Base-by-base conservation (phyloP, 2,888 invertebrate species). In the Scaptomyza tumidula region DNA sequence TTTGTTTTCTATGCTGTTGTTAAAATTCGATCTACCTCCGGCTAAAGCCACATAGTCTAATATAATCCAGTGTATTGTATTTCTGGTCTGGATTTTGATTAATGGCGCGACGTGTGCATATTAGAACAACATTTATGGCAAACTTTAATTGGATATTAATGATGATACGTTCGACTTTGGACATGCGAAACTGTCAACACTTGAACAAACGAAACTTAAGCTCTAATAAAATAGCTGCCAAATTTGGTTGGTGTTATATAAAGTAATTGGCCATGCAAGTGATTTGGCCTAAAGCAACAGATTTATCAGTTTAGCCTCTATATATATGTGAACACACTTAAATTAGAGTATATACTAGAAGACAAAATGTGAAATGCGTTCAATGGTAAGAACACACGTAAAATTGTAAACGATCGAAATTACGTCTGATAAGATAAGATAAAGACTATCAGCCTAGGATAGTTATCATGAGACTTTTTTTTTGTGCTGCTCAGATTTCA, bases 71-170 rank as follows among this genome's bases (percentile, higher is more conserved):
- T 45, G 13, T 44, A 43, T 59, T 55, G 35, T 43, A 29, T 63
- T 61, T 46, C 60, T 65, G 62, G 48, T 61, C 49, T 50, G 46
- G 57, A 39, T 56, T 56, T 78, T 85, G 82, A 83, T 85, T 83
- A 78, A 85, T 81, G 85, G 87, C 72, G 58, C 76, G 65, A 57
- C 63, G 65, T 63, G 79, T 71, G 86, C 82, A 85, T 85, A 87
- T 85, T 85, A 72, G 85, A 81, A 69, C 86, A 78, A 66, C 87
- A 68, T 81, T 81, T 84, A 78, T 68, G 85, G 85, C 69, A 61
- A 85, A 57, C 58, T 87, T 74, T 81, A 87, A 84, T 87, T 84
- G 76, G 79, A 71, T 85, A 87, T 84, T 84, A 87, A 84, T 81
- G 87, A 87, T 78, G 82, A 78, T 72, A 80, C 48, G 70, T 44